Percentiles rank a stretch among this genome's conserved stretches.
phyloP scores from a whole-genome alignment of 1,140 invertebrate genomes.

The Drosophila kikkawai region DNA sequence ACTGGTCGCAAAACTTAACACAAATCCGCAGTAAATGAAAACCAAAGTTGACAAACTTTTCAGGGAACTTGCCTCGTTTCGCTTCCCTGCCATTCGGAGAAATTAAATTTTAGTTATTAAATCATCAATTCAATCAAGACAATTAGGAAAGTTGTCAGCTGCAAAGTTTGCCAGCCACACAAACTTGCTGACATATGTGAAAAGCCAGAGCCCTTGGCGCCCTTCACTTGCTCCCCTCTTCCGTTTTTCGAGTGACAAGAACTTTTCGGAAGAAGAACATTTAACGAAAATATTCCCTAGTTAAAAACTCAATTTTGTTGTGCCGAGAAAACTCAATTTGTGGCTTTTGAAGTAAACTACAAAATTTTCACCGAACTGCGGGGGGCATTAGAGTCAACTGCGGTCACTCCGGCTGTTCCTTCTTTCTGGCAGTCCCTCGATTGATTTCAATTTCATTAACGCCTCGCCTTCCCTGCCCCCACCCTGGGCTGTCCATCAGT shows the following conservation, averaged over 20 bases:
- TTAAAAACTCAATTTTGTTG: constrained; percentile 70
- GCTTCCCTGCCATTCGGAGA: constrained; percentile 19
- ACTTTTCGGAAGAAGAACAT: constrained; percentile 49
- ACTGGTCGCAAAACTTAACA: constrained; percentile 62
- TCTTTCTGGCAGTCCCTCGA: constrained; percentile 16
- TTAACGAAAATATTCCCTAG: constrained; percentile 53
- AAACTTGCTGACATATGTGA: constrained; percentile 74
- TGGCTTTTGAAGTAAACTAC: constrained; percentile 37
- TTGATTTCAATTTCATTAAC: constrained; percentile 82
- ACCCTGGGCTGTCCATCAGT: neutral
- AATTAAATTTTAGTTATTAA: constrained; percentile 85
- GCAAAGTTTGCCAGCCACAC: constrained; percentile 62
- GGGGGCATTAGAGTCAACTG: constrained; percentile 16
- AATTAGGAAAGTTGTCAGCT: constrained; percentile 80
- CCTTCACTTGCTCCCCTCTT: constrained; percentile 4
- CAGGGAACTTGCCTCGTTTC: constrained; percentile 21
- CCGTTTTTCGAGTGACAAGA: constrained; percentile 37
- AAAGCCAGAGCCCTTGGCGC: constrained; percentile 32
- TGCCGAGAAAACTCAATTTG: constrained; percentile 52
- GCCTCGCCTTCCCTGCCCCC: constrained; percentile 31
- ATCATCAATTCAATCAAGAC: constrained; percentile 84
- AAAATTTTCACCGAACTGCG: constrained; percentile 22
- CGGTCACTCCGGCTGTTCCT: constrained; percentile 19
- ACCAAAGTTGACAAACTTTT: constrained; percentile 66
- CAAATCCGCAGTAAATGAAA: constrained; percentile 68